Evolutionary conservation across 2,797 vertebrate species (phyloP), one percentile per base, ranked within the genome.

Genomic region (Alauda arvensis): DNA sequence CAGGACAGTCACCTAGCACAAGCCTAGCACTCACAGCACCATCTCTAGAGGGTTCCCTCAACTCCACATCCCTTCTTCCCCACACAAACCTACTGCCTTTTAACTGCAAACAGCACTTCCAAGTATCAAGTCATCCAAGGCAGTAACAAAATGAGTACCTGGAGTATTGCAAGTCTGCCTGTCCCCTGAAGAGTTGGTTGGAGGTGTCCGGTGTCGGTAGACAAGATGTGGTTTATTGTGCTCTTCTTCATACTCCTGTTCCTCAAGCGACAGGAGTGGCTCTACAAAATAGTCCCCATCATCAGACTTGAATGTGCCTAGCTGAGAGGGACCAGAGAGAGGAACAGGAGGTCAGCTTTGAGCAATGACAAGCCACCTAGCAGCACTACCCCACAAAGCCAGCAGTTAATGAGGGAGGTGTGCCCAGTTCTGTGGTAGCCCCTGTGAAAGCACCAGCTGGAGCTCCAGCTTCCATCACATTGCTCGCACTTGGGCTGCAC

Each of bases 201-300:
- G 97, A 72, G 97, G 95, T 43, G 93, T 89, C 57, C 96, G 97
- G 87, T 97, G 98, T 95, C 97, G 97, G 95, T 99, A 99, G 85
- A 99, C 97, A 46, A 99, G 94, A 87, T 99, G 99, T 93, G 98
- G 99, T 96, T 99, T 99, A 94, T 97, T 98, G 95, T 99, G 98
- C 92, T 99, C 99, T 96, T 99, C 99, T 97, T 98, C 98, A 90
- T 98, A 98, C 84, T 98, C 96, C 92, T 98, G 97, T 55, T 98
- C 98, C 94, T 98, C 97, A 31, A 98, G 93, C 4, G 97, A 98
- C 60, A 99, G 97, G 69, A 99, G 96, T 10, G 99, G 99, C 92
- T 99, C 99, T 95, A 99, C 98, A 85, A 99, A 99, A 97, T 98
- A 99, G 89, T 99, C 99, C 95, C 98, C 99, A 87, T 99, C 98